A percentile compares a stretch with the other conserved stretches of the same genome.
Evolutionary conservation across 2,888 invertebrate species (phyloP).

Genomic region (Eustalomyia histrio): DNA sequence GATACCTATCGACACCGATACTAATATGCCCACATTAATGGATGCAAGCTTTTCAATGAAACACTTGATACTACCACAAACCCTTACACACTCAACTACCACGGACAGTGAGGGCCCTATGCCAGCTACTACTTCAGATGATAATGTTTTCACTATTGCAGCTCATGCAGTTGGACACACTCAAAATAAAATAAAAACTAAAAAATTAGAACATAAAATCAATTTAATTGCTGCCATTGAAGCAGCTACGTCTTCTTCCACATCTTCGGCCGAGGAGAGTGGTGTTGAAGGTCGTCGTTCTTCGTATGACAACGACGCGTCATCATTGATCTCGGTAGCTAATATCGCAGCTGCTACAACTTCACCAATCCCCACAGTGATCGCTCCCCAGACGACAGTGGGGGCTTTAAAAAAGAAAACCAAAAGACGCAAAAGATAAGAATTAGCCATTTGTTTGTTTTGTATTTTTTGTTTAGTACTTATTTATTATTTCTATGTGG

Average conservation of each 20-base stretch:
- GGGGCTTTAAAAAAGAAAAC: slow-evolving; percentile 78
- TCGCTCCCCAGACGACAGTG: slow-evolving; percentile 62
- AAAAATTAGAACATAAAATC: slow-evolving; percentile 76
- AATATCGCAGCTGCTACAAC: slow-evolving; percentile 32
- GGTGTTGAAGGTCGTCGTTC: slow-evolving; percentile 68
- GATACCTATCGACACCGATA: not conserved
- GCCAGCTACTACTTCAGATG: slow-evolving; percentile 75
- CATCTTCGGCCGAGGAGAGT: slow-evolving; percentile 77
- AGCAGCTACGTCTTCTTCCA: slow-evolving; percentile 76
- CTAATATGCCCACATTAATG: not conserved
- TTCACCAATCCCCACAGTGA: slow-evolving; percentile 50
- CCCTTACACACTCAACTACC: slow-evolving; percentile 67
- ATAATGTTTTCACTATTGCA: slow-evolving; percentile 66
- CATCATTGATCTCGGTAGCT: slow-evolving; percentile 49
- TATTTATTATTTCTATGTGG: slow-evolving; percentile 76
- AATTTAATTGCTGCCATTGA: slow-evolving; percentile 76
- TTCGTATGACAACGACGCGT: slow-evolving; percentile 43
- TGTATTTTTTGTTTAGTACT: slow-evolving; percentile 78
- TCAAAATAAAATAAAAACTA: slow-evolving; percentile 74
- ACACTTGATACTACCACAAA: slow-evolving; percentile 45
- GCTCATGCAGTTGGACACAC: slow-evolving; percentile 54
- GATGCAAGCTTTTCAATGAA: slow-evolving; percentile 25
- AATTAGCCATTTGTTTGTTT: slow-evolving; percentile 80
- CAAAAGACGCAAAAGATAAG: slow-evolving; percentile 80
- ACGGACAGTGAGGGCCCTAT: slow-evolving; percentile 75